These are phyloP conservation scores for Odontesthes bonariensis DNA, from an alignment of 2,113 vertebrate species.

Conservation along the genomic window DNA sequence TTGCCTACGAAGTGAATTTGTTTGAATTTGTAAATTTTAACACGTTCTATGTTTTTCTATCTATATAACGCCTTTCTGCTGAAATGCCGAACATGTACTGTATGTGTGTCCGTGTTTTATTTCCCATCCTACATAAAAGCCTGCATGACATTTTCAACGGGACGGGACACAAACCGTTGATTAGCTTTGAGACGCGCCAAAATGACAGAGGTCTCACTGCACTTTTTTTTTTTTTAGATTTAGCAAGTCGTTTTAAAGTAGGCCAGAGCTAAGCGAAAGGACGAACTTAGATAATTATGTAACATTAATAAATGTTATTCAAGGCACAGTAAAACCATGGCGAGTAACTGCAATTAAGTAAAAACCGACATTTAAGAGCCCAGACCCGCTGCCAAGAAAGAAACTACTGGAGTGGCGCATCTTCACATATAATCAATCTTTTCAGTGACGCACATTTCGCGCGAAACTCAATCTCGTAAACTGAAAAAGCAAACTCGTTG, in stretches of 20 bases:
- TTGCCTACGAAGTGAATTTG: too few relatives aligned
- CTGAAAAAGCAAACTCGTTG: neutral
- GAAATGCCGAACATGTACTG: too few relatives aligned
- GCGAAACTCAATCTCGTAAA: slow-evolving; percentile 53
- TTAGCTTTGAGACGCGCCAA: neutral
- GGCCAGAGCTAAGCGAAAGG: too few relatives aligned
- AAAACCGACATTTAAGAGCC: neutral
- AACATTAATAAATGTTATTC: neutral
- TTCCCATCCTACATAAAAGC: too few relatives aligned
- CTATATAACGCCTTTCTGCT: too few relatives aligned
- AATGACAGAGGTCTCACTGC: neutral
- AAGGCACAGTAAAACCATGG: too few relatives aligned
- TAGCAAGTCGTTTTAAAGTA: too few relatives aligned
- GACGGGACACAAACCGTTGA: neutral
- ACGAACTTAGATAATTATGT: too few relatives aligned
- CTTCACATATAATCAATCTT: neutral
- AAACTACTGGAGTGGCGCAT: neutral
- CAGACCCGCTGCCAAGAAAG: neutral
- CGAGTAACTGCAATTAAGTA: too few relatives aligned
- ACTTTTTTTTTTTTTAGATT: neutral
- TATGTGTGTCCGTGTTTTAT: neutral
- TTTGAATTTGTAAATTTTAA: too few relatives aligned
- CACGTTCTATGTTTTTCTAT: too few relatives aligned
- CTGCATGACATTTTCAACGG: too few relatives aligned
- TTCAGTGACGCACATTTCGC: slow-evolving; percentile 57